Evolutionary conservation across 30 jellyfish, hydroid and myxozoan genomes (phyloP), one percentile per base, ranked within the genome.

Genomic region (Turritopsis dohrnii): DNA sequence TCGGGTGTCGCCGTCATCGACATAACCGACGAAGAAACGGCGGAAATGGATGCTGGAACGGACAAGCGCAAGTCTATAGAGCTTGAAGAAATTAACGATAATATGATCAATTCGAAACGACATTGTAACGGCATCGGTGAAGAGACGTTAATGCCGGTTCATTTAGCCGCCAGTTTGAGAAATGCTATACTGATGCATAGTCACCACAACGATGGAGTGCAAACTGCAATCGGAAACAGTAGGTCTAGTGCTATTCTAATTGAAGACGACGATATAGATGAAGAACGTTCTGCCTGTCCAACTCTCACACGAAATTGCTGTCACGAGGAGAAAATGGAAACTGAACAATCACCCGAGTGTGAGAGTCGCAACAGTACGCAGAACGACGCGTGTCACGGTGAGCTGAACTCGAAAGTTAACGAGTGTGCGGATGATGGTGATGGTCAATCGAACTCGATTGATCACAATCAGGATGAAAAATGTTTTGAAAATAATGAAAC

Each of bases 1-100:
- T 65, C 86, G 31, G 89, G 89, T 23, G 73, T 82, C 52, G 86
- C 89, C 21, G 89, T 82, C 25, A 82, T 82, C 28, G 89, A 82
- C 21, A 82, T 82, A 21, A 82, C 89, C 9, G 89, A 82, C 13
- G 89, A 82, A 23, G 89, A 82, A 23, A 27, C 28, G 23, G 21
- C 19, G 21, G 77, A 66, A 17, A 3, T 21, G 22, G 89, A 82
- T 7, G 30, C 1, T 8, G 86, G 26, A 20, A 21, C 41, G 17
- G 86, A 66, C 8, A 71, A 66, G 17, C 69, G 85, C 23, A 66
- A 71, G 41, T 60, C 29, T 65, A 21, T 82, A 20, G 85, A 82
- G 31, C 52, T 66, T 13, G 86, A 82, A 26, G 89, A 82, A 21
- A 25, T 23, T 54, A 85, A 65, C 19, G 86, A 28, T 24, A 71